Percentiles rank a stretch among this genome's conserved stretches.
These are phyloP conservation scores for Adoxophyes honmai DNA, from an alignment of 1,140 invertebrate genomes.

Conservation along the genomic window DNA sequence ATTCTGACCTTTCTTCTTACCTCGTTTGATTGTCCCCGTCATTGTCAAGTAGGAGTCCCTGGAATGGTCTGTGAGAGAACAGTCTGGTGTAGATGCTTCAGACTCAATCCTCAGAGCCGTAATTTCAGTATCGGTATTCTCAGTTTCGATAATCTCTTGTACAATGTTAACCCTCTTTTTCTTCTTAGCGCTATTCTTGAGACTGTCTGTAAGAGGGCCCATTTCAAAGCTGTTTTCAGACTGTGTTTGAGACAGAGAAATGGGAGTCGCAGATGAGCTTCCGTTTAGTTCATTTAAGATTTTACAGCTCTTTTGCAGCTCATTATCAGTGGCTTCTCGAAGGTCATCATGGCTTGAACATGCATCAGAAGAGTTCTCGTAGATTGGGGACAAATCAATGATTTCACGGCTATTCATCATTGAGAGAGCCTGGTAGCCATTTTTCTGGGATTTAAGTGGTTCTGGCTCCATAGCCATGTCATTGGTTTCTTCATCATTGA, in stretches of 20 bases:
- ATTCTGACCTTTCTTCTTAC: conserved; percentile 84
- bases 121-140: conserved; percentile 73
- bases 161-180: conserved; percentile 81
- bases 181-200: conserved; percentile 77
- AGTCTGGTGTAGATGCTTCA: conserved; percentile 66
- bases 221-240: conserved; percentile 76
- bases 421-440: conserved; percentile 65
- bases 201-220: conserved; percentile 63
- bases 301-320: conserved; percentile 58
- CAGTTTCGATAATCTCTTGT: conserved; percentile 76
- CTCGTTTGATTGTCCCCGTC: conserved; percentile 85
- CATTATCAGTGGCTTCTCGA: conserved; percentile 56
- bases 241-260: conserved; percentile 72
- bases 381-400: conserved; percentile 73
- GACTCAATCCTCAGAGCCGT: conserved; percentile 69
- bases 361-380: conserved; percentile 75
- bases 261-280: conserved; percentile 67
- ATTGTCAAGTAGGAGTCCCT: conserved; percentile 79
- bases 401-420: conserved; percentile 69
- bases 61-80: conserved; percentile 60
- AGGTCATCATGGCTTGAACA: conserved; percentile 74
- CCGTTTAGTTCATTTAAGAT: conserved; percentile 66
- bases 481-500: conserved; percentile 64
- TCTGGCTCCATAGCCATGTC: conserved; percentile 42
- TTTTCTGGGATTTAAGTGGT: conserved; percentile 50